Evolutionary conservation across 2,113 vertebrate genomes (phyloP), one percentile per base, ranked within the genome.

Genomic region (Zonotrichia leucophrys): DNA sequence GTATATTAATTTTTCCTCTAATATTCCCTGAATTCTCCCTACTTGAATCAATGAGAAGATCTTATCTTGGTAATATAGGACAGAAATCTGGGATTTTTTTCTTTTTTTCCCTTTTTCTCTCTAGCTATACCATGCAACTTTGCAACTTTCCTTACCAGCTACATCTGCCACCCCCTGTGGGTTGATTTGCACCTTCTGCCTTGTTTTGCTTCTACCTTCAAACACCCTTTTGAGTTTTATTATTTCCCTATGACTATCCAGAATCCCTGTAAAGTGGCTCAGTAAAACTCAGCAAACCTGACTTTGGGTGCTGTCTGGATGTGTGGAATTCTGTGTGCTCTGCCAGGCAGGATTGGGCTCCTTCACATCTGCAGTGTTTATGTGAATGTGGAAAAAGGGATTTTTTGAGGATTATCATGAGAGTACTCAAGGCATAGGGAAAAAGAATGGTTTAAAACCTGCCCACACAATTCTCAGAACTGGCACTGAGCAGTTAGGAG

Each of bases 291-390:
- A 35, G n/a, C n/a, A 80, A 37, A 33, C 24, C 14, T 17, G 11
- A 15, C 5, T 33, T 12, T 2, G 41, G 70, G 7, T 68, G 35
- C n/a, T 41, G 0, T 31, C 5, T 9, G 12, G 78, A 25, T 35
- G 19, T n/a, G 28, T n/a, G 0, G 15, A 82, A 46, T 31, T 37
- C n/a, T 39, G 9, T 4, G 11, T 44, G 74, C 63, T 93, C 79
- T 73, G 37, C 74, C 18, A 8, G 7, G 33, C n/a, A 37, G 70
- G 37, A 56, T 28, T 41, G 18, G 58, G 52, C 49, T 87, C 67
- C 46, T 62, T 28, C 27, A 18, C 78, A 70, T 5, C 39, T 69
- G 56, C 41, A 60, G 58, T 0, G 0, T 7, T 72, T 28, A 18
- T 0, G 9, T 25, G 44, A 31, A 64, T 4, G 31, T 60, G 66